Conservation (phyloP, 2,888 invertebrate species). For the Celastrina argiolus region DNA sequence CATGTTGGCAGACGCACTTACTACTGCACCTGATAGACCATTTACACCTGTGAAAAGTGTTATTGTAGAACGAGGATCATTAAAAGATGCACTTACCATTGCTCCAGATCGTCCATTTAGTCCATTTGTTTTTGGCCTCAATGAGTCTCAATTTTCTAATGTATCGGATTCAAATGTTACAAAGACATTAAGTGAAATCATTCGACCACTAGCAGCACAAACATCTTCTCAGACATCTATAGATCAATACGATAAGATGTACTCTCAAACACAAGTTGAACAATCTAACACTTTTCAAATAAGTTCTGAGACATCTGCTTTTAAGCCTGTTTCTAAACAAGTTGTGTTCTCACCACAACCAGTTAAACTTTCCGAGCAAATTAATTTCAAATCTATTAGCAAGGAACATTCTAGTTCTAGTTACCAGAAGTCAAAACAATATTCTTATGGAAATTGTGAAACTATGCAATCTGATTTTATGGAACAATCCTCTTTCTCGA, state of each 20-base stretch:
- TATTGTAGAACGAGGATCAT: constrained; percentile 61
- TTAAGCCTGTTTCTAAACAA: constrained; percentile 70
- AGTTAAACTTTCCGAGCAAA: constrained; percentile 53
- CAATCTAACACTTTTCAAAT: constrained; percentile 60
- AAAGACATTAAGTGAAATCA: constrained; percentile 47
- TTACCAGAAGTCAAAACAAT: constrained; percentile 45
- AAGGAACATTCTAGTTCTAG: constrained; percentile 52
- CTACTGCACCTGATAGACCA: constrained; percentile 81
- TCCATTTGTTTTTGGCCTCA: constrained; percentile 72
- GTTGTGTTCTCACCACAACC: constrained; percentile 54
- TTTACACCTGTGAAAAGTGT: constrained; percentile 77
- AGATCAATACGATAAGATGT: constrained; percentile 40
- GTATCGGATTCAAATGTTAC: constrained; percentile 44
- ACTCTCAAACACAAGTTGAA: constrained; percentile 53
- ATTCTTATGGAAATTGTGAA: constrained; percentile 49
- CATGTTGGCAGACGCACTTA: constrained; percentile 82
- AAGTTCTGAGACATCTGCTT: constrained; percentile 63
- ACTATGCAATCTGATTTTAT: constrained; percentile 49
- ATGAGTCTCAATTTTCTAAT: constrained; percentile 50
- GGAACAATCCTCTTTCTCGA: constrained; percentile 47
- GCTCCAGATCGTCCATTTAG: constrained; percentile 84
- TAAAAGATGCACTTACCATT: constrained; percentile 83
- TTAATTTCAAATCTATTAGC: constrained; percentile 58
- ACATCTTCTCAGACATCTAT: constrained; percentile 23
- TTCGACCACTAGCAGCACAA: constrained; percentile 58